A percentile compares a stretch with the other conserved stretches of the same genome.
phyloP scores from a whole-genome alignment of 2,888 invertebrate genomes.

The Cephus pygmeus region DNA sequence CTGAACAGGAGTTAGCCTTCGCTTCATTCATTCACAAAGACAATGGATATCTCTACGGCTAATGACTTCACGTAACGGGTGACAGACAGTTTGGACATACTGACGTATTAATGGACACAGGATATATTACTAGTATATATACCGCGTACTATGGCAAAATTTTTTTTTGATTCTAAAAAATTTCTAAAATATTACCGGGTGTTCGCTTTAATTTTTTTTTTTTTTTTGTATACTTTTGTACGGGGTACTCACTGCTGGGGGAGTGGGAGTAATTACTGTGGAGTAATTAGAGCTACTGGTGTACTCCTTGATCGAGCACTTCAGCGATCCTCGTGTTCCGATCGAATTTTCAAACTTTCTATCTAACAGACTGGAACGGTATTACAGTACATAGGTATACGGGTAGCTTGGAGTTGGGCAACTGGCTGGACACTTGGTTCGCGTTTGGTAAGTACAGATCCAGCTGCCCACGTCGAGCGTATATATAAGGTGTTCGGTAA shows the following conservation, averaged over 20 bases:
- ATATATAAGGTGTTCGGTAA: slow-evolving; percentile 25
- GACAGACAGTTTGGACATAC: background rate
- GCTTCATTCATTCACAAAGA: slow-evolving; percentile 16
- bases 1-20: background rate
- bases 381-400: background rate
- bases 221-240: background rate
- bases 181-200: background rate
- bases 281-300: background rate
- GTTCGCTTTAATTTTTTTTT: background rate
- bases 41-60: slow-evolving; percentile 13
- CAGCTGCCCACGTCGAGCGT: background rate
- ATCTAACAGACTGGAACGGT: background rate
- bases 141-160: background rate
- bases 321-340: background rate
- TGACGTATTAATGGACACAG: slow-evolving; percentile 9
- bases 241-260: background rate
- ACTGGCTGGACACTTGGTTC: background rate
- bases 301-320: background rate
- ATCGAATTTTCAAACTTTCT: background rate
- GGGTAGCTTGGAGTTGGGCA: background rate
- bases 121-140: background rate
- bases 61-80: slow-evolving; percentile 9
- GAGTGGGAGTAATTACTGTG: background rate
- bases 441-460: background rate
- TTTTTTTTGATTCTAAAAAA: background rate